Conservation (phyloP, 64 coral and sea anemone species). For the Pocillopora verrucosa region DNA sequence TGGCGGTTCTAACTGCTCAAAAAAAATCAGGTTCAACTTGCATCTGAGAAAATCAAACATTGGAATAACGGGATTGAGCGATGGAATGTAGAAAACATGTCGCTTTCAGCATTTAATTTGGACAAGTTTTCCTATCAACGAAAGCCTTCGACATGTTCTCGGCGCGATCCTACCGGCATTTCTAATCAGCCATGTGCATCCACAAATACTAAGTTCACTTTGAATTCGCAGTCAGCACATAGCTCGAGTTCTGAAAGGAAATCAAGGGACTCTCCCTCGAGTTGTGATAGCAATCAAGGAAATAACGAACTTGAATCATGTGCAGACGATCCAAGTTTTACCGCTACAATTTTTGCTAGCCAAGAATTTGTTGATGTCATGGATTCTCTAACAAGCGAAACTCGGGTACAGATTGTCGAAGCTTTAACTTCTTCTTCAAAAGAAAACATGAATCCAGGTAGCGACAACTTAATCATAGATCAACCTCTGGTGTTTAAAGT, state of each 20-base stretch:
- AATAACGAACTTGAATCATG: background rate
- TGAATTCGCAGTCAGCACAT: background rate
- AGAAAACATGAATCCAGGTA: slow-evolving; percentile 5
- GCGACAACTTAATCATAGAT: background rate
- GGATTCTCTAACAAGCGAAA: background rate
- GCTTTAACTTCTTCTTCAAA: slow-evolving; percentile 5
- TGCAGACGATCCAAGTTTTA: background rate
- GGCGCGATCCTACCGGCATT: background rate
- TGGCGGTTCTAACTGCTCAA: background rate
- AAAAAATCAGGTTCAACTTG: too few species aligned
- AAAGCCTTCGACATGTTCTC: background rate
- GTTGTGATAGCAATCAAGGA: background rate
- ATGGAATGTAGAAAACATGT: background rate
- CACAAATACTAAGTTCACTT: background rate
- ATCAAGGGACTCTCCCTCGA: background rate
- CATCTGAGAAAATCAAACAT: background rate
- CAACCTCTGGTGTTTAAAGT: background rate
- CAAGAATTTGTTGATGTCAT: background rate
- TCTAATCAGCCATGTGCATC: background rate
- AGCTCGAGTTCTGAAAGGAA: background rate
- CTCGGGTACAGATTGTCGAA: background rate
- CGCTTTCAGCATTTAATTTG: background rate
- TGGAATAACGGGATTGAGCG: background rate
- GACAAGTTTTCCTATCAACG: slow-evolving; percentile 20
- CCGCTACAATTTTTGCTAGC: background rate